A percentile compares a stretch with the other conserved stretches of the same genome.
Evolutionary conservation across 2,888 invertebrate genomes (phyloP).

Genomic region (Ectemnius cavifrons): DNA sequence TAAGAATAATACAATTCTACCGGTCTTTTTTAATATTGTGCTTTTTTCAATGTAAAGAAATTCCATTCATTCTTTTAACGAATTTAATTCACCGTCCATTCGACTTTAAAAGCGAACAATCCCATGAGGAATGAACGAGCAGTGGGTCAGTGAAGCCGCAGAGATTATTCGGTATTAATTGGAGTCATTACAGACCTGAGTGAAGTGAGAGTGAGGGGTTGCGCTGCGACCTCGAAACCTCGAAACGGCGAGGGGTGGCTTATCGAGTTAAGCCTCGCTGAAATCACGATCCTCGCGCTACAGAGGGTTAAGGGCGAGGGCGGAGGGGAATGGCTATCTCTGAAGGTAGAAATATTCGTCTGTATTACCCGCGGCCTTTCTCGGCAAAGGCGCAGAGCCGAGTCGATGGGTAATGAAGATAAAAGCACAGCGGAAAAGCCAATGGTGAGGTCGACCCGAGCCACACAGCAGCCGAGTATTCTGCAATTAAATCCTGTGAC

Average conservation of each 20-base stretch:
- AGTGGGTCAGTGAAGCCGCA: too few relatives aligned
- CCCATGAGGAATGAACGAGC: too few relatives aligned
- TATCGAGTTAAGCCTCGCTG: constrained; percentile 53
- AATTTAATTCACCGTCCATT: too few relatives aligned
- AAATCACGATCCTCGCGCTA: constrained; percentile 45
- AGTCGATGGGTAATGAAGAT: constrained; percentile 61
- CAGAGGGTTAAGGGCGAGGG: background rate
- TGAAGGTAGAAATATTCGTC: constrained; percentile 49
- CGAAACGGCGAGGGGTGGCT: constrained; percentile 35
- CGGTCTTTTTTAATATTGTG: too few relatives aligned
- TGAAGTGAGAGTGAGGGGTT: too few relatives aligned
- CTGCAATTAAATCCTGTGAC: constrained; percentile 56
- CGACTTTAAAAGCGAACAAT: too few relatives aligned
- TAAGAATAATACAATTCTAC: too few relatives aligned
- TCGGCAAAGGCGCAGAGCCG: constrained; percentile 25
- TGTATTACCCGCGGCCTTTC: constrained; percentile 25
- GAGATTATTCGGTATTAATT: background rate
- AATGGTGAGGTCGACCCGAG: background rate
- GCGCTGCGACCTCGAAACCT: constrained; percentile 29
- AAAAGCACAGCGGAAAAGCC: constrained; percentile 36
- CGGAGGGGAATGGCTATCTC: constrained; percentile 23
- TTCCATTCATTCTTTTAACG: too few relatives aligned
- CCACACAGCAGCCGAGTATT: constrained; percentile 39
- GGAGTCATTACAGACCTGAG: constrained; percentile 1
- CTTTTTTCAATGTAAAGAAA: too few relatives aligned